Evolutionary conservation across 1,140 invertebrate species (phyloP).

Genomic region (Papilio polyxenes): DNA sequence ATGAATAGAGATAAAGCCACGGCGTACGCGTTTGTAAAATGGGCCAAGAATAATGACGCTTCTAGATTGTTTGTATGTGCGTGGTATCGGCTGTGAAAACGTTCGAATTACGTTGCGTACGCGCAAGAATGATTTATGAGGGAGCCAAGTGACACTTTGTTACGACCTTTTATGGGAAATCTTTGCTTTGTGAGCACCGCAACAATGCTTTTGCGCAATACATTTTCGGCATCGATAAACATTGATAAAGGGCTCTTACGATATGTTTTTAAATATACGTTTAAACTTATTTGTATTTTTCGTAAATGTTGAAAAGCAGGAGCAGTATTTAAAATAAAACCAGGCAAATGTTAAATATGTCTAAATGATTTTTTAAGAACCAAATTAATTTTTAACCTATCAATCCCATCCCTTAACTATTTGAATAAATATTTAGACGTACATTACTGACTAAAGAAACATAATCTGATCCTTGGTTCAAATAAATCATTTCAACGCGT

Average conservation of each 20-base stretch:
- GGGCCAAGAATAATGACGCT: slow-evolving; percentile 45
- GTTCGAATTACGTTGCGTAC: slow-evolving; percentile 56
- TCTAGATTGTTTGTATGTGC: slow-evolving; percentile 51
- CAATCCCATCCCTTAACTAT: not conserved
- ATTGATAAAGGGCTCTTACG: slow-evolving; percentile 44
- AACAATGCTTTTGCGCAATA: slow-evolving; percentile 49
- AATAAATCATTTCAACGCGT: slow-evolving; percentile 3
- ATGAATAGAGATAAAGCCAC: slow-evolving; percentile 29
- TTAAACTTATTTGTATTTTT: not conserved
- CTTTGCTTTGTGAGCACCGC: slow-evolving; percentile 60
- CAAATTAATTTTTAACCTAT: not conserved
- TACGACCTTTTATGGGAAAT: slow-evolving; percentile 67
- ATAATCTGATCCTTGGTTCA: not conserved
- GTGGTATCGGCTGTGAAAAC: slow-evolving; percentile 51
- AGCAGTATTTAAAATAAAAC: too few species aligned
- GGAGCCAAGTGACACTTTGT: slow-evolving; percentile 59
- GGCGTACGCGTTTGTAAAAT: slow-evolving; percentile 36
- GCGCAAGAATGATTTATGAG: slow-evolving; percentile 69
- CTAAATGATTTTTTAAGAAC: not conserved
- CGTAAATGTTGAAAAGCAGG: too few species aligned
- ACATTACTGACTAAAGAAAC: not conserved
- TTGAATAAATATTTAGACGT: not conserved
- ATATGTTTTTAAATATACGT: not conserved
- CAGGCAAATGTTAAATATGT: not conserved
- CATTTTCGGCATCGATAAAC: slow-evolving; percentile 48